Evolutionary conservation across 2,797 vertebrate genomes (phyloP).

Genomic region (Aldrovandia affinis): DNA sequence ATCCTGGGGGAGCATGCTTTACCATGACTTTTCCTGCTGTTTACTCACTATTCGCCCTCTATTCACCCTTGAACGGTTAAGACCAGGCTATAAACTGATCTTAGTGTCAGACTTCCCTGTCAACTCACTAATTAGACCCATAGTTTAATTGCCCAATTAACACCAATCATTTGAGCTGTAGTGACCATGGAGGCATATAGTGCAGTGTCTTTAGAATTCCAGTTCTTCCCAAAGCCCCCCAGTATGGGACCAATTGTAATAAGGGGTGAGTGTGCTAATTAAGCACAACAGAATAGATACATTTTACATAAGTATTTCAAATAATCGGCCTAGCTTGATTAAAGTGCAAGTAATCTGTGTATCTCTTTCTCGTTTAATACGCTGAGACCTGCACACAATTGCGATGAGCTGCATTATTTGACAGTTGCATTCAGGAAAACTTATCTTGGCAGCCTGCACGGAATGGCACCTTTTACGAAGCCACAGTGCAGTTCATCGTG

Average conservation of each 20-base stretch:
- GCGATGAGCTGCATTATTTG: neutral
- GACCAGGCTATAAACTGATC: neutral
- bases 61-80: neutral
- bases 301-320: constrained; percentile 2
- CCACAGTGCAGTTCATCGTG: neutral
- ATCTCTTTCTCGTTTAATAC: neutral
- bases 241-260: neutral
- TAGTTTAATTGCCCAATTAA: constrained; percentile 6
- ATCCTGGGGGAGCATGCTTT: too few species aligned
- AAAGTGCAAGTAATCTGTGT: constrained; percentile 6
- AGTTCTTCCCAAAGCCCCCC: neutral
- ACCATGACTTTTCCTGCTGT: neutral
- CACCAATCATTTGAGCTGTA: neutral
- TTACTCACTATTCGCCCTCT: neutral
- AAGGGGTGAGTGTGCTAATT: neutral
- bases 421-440: neutral
- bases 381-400: neutral
- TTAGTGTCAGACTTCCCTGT: neutral
- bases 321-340: constrained; percentile 3
- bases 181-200: neutral
- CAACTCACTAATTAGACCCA: neutral
- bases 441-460: neutral
- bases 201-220: neutral
- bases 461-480: neutral
- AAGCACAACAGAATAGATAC: constrained; percentile 15